These are phyloP conservation scores for Tauraco hartlaubi DNA, from an alignment of 2,797 vertebrate species.

Conservation along the genomic window DNA sequence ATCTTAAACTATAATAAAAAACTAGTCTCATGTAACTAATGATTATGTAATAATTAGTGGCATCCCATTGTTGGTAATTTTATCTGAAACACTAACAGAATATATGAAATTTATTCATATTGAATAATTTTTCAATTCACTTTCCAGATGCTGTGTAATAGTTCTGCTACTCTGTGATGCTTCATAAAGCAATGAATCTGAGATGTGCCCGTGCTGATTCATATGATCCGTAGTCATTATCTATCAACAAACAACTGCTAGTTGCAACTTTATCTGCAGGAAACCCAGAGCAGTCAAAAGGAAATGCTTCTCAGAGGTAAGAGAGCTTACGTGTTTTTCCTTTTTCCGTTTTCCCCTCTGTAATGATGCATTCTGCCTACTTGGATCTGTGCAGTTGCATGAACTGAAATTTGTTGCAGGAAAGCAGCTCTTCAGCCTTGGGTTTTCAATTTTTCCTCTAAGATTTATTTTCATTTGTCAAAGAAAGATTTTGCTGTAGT, in stretches of 20 bases:
- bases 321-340: neutral
- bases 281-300: neutral
- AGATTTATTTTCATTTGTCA: neutral
- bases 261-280: neutral
- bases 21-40: neutral
- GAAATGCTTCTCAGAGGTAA: neutral
- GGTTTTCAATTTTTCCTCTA: neutral
- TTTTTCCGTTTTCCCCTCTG: fast-evolving
- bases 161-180: neutral
- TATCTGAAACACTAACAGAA: neutral
- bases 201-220: neutral
- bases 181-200: neutral
- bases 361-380: neutral
- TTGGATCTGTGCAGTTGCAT: neutral
- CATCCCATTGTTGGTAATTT: neutral
- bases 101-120: neutral
- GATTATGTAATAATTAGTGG: neutral
- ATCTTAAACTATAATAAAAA: neutral
- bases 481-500: neutral
- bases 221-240: no score
- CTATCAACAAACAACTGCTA: neutral
- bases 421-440: neutral
- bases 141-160: neutral
- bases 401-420: neutral
- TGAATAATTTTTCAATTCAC: neutral